Conservation (phyloP, 2,113 vertebrate genomes). For the Hippocampus abdominalis region DNA sequence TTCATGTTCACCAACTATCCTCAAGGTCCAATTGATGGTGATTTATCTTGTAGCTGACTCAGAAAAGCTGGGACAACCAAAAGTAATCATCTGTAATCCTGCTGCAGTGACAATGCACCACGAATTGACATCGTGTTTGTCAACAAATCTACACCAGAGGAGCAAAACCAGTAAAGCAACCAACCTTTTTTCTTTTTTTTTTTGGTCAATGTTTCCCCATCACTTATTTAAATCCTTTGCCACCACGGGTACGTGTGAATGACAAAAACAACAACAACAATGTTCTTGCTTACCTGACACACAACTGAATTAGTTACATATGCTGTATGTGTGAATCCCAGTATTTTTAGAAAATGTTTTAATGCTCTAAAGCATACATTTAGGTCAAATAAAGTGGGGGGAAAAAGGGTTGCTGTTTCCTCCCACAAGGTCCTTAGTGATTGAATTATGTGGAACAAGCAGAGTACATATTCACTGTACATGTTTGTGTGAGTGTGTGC, state of each 20-base stretch:
- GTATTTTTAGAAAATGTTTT: too few species aligned
- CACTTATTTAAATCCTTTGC: neutral
- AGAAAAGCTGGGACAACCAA: neutral
- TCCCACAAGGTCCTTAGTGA: too few species aligned
- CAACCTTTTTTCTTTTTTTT: neutral
- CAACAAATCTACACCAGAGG: neutral
- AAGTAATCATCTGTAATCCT: neutral
- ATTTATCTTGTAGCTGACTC: neutral
- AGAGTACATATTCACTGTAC: too few species aligned
- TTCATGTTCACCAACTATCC: neutral
- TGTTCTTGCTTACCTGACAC: neutral
- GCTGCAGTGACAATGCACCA: neutral
- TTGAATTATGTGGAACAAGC: too few species aligned
- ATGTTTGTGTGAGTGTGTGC: too few species aligned
- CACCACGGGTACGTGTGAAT: neutral
- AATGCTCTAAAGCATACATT: too few species aligned
- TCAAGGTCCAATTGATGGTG: neutral
- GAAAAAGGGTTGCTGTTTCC: too few species aligned
- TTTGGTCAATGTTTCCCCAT: neutral
- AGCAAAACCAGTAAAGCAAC: neutral
- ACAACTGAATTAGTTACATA: neutral
- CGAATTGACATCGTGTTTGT: neutral
- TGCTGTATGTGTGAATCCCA: neutral
- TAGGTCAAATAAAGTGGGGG: too few species aligned
- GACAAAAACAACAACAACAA: neutral